Conservation (phyloP, 2,888 invertebrate species). For the Neuroscelio doddi region DNA sequence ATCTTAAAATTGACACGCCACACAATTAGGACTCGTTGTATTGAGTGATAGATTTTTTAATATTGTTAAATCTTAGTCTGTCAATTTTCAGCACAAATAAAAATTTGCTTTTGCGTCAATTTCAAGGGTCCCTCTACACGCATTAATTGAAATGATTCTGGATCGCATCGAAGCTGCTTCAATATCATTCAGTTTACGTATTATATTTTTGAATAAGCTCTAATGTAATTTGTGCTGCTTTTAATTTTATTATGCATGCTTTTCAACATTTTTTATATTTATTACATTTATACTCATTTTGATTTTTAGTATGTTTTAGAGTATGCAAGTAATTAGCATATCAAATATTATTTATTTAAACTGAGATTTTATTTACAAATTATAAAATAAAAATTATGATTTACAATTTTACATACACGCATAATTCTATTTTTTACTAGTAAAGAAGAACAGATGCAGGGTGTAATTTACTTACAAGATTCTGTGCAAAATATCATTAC, state of each 20-base stretch:
- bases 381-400: too few relatives aligned
- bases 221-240: constrained; percentile 33
- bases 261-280: constrained; percentile 17
- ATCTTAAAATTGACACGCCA: constrained; percentile 18
- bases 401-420: constrained; percentile 18
- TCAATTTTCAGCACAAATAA: not conserved
- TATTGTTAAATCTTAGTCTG: constrained; percentile 9
- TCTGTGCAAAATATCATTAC: constrained; percentile 29
- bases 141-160: constrained; percentile 49
- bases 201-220: constrained; percentile 33
- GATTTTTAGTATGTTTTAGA: too few relatives aligned
- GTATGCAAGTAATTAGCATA: too few relatives aligned
- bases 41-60: constrained; percentile 13
- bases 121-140: constrained; percentile 16
- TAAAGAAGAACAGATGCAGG: constrained; percentile 18
- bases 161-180: constrained; percentile 59
- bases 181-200: constrained; percentile 15
- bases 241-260: constrained; percentile 38
- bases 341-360: too few relatives aligned
- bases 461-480: constrained; percentile 29
- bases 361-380: too few relatives aligned
- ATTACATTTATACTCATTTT: constrained; percentile 16
- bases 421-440: constrained; percentile 15
- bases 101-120: not conserved
- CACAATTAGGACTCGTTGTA: constrained; percentile 22